Evolutionary conservation across 1,140 invertebrate species (phyloP), one percentile per base, ranked within the genome.

Genomic region (Monomorium pharaonis): DNA sequence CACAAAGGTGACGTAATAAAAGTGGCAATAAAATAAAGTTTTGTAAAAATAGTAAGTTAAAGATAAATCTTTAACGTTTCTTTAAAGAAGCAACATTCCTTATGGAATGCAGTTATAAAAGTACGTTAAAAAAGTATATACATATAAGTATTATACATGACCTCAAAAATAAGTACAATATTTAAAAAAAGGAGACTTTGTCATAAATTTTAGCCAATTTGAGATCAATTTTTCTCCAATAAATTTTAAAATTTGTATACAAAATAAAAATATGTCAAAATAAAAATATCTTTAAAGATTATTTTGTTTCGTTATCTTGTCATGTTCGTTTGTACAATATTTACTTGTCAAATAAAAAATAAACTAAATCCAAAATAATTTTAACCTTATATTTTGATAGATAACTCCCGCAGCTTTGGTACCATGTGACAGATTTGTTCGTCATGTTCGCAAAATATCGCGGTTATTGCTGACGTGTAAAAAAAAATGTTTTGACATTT

Each of bases 401-500:
- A 69, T 69, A 80, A 80, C 69, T 80, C 16, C 21, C 33, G 33
- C 16, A 21, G 21, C 14, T 49, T 37, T 54, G 44, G 21, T 54
- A 54, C 21, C 21, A 18, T 12, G 16, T 69, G 62, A 51, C 62
- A 78, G 76, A 78, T 78, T 78, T 78, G 76, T 67, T 33, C 65
- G 76, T 67, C 76, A 67, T 67, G 76, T 67, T 78, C 33, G 30
- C 9, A 67, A 67, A 78, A 78, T 78, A 67, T 51, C 30, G 76
- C 62, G 76, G 76, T 78, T 67, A 54, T 78, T 51, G 62, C 12
- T 67, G 76, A 69, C 63, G 7, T 24, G 47, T 42, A 77, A 67
- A 51, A 75, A 77, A 77, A 80, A 80, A 54, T 54, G 14, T 69
- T 80, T 80, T 69, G 47, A 80, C 62, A 69, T 80, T 80, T 80